Evolutionary conservation across 2,888 invertebrate species (phyloP), one percentile per base, ranked within the genome.

Genomic region (Ganaspis brasiliensis): DNA sequence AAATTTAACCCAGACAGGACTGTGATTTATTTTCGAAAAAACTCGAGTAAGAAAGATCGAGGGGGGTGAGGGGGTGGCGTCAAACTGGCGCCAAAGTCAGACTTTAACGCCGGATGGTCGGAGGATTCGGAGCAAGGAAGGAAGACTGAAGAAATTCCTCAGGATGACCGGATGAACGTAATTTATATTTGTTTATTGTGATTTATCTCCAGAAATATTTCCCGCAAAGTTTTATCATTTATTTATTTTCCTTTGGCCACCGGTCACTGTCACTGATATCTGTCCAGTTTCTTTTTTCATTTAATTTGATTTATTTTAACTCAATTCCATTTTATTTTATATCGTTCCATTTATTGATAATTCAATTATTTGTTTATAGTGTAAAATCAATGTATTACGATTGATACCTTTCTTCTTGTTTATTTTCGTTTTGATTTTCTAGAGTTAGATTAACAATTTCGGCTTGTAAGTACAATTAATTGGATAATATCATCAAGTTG

Each of bases 11-110:
- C 40, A 67, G 40, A 67, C 16, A 67, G 14, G 2, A 24, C n/a
- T 24, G 67, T 21, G 45, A 24, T 67, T 67, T n/a, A 45, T 45
- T 52, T 67, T n/a, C 3, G 67, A 9, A 45, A 45, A 9, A 67
- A 45, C 0, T 1, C 4, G 59, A 16, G 19, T 3, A 67, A 71
- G 71, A 61, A 35, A 52, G 21, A 14, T 61, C 55, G 40, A 26
- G 24, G 31, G 16, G 21, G 49, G 73, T 40, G 24, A 56, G 56
- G n/a, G 55, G 63, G 40, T 72, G 24, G 56, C 72, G 72, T 72
- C 78, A 81, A 79, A 72, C 81, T 78, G 79, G 81, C 81, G 79
- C 78, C 79, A 75, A 77, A 76, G 74, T 74, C 72, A 75, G 67
- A 49, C 73, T 49, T 45, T 16, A 52, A 77, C 81, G 71, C 70